Percentiles rank a stretch among this genome's conserved stretches.
Conservation (phyloP, 1,140 invertebrate species). For the Drepana arcuata region DNA sequence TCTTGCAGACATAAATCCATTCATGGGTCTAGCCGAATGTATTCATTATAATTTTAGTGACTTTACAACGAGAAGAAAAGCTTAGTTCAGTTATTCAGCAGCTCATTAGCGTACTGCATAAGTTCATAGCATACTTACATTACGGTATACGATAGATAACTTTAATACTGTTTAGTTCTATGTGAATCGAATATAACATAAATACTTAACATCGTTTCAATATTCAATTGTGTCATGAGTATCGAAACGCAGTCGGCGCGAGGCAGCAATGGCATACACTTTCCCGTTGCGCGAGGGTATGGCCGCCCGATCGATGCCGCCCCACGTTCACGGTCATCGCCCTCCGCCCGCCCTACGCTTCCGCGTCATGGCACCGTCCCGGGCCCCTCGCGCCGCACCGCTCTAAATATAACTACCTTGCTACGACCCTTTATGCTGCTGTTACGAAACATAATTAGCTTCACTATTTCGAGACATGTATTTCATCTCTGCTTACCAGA, state of each 20-base stretch:
- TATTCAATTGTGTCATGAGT: constrained; percentile 1
- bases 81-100: no score
- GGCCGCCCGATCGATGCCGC: constrained; percentile 59
- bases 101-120: no score
- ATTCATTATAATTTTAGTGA: no score
- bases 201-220: no score
- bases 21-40: no score
- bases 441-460: constrained; percentile 65
- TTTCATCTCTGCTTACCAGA: constrained; percentile 29
- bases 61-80: no score
- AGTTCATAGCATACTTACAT: no score
- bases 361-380: constrained; percentile 38
- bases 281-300: constrained; percentile 68
- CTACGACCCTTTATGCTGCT: constrained; percentile 47
- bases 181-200: no score
- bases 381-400: constrained; percentile 17
- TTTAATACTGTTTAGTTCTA: no score
- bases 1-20: no score
- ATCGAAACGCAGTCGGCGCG: not conserved
- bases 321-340: constrained; percentile 70
- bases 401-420: constrained; percentile 50
- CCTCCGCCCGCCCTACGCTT: constrained; percentile 68
- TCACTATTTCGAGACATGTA: constrained; percentile 55
- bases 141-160: no score
- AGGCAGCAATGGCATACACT: constrained; percentile 33